These are phyloP conservation scores for Melanerpes aurifrons DNA, from an alignment of 2,113 vertebrate species.

Conservation along the genomic window DNA sequence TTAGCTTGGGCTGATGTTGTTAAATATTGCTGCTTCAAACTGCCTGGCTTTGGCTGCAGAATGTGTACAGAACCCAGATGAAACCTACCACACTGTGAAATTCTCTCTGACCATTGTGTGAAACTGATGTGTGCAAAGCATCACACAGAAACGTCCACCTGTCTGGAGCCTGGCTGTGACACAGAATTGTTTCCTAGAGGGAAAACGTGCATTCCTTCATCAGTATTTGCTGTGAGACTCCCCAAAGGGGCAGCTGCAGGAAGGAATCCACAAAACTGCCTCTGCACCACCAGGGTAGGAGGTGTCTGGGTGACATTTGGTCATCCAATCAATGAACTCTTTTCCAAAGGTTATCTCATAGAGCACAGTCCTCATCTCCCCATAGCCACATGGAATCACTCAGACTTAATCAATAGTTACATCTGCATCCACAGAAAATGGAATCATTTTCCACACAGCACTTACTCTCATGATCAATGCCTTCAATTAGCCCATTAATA, in stretches of 20 bases:
- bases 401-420: slow-evolving; percentile 7
- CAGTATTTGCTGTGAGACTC: background rate
- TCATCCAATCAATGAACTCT: background rate
- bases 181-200: background rate
- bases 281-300: background rate
- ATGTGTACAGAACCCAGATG: background rate
- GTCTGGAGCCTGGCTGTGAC: background rate
- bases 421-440: slow-evolving; percentile 24
- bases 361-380: background rate
- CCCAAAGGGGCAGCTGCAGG: background rate
- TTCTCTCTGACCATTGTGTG: background rate
- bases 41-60: background rate
- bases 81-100: background rate
- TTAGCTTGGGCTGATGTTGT: background rate
- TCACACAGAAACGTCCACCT: background rate
- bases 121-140: background rate
- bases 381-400: background rate
- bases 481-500: background rate
- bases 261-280: background rate
- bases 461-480: background rate
- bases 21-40: background rate
- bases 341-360: background rate
- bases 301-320: background rate
- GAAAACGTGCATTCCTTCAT: background rate
- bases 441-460: background rate